Conservation (phyloP, 2,888 invertebrate genomes). For the Candidula unifasciata region DNA sequence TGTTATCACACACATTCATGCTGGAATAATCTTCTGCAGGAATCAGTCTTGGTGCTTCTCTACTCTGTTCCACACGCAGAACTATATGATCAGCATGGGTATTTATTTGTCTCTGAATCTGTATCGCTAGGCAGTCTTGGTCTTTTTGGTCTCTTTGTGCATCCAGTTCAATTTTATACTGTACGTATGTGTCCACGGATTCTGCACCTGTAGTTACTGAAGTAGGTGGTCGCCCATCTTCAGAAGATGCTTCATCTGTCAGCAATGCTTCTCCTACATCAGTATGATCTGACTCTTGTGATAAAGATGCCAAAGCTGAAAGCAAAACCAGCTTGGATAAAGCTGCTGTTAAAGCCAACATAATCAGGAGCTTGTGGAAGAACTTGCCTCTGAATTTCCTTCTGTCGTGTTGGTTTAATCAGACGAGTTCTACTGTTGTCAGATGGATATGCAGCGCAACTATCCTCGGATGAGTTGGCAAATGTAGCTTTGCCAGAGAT, state of each 20-base stretch:
- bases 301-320: too few relatives aligned
- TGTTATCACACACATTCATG: background rate
- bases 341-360: too few relatives aligned
- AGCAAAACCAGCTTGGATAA: too few relatives aligned
- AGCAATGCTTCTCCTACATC: too few relatives aligned
- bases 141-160: background rate
- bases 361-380: too few relatives aligned
- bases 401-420: background rate
- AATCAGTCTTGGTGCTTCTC: background rate
- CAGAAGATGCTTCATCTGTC: too few relatives aligned
- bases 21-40: background rate
- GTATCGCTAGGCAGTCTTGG: background rate
- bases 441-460: background rate
- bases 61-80: background rate
- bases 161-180: background rate
- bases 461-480: background rate
- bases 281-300: too few relatives aligned
- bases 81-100: background rate
- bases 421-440: constrained; percentile 10
- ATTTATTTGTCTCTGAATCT: too few relatives aligned
- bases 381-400: background rate
- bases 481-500: background rate
- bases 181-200: background rate
- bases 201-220: background rate
- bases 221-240: too few relatives aligned